Evolutionary conservation across 2,797 vertebrate genomes (phyloP), one percentile per base, ranked within the genome.

Genomic region (Gila robusta): DNA sequence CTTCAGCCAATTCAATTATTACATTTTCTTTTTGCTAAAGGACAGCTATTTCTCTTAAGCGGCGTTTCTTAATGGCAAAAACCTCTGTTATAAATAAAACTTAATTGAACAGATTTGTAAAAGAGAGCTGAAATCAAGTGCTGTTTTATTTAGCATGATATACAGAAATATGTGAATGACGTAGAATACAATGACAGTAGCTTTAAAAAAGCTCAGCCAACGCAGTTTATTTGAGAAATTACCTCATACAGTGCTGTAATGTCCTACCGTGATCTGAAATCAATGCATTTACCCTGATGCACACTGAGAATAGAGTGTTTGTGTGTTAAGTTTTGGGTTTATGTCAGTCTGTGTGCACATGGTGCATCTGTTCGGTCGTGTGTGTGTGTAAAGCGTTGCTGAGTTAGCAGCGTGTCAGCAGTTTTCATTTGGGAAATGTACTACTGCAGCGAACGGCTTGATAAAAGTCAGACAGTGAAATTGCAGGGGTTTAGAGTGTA

Each of bases 341-440:
- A 17, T 71, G 10, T 66, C 67, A 67, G 52, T 79, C 56, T 88
- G 56, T 74, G 76, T 83, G 79, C n/a, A 39, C 32, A 17, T 84
- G 54, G 28, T 54, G 79, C 17, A 28, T 64, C 66, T 66, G 39
- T 64, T 76, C 35, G 26, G 2, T 41, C 54, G 54, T 74, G 23
- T 73, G 8, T 85, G 35, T 35, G 28, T 80, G 35, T 84, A 76
- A 62, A 78, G 76, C 6, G 44, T 47, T 91, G 95, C 94, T 94
- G 94, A 94, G 90, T 64, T 90, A 91, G 93, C 93, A 87, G 84
- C 74, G 87, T 92, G 92, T 95, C 93, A 94, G 94, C 93, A 93
- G 70, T 66, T 47, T 87, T 90, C 81, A 87, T 89, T 91, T 84
- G 85, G 52, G 66, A 74, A 66, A 86, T 87, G 28, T 69, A 82